phyloP scores from a whole-genome alignment of 2,888 invertebrate genomes.

The Tribolium freemani region DNA sequence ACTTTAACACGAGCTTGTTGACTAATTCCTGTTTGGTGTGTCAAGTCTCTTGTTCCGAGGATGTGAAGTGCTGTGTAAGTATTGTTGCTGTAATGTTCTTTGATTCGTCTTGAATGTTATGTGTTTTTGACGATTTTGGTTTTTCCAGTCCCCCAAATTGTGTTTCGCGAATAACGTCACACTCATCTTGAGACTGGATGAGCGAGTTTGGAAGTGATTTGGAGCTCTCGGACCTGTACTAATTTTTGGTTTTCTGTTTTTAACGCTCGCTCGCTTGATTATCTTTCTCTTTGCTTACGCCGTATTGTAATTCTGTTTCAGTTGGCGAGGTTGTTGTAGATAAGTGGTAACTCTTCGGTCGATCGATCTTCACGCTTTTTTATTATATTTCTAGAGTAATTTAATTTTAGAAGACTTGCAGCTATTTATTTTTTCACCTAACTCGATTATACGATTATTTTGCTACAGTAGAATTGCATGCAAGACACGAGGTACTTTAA shows the following conservation, averaged over 20 bases:
- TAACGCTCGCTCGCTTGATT: neutral
- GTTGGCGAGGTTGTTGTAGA: constrained; percentile 80
- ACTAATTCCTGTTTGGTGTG: constrained; percentile 37
- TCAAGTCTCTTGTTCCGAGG: constrained; percentile 12
- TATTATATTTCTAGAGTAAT: constrained; percentile 51
- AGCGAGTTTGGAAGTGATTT: constrained; percentile 45
- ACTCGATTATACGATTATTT: constrained; percentile 41
- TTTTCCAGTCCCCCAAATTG: constrained; percentile 57
- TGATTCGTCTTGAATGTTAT: neutral
- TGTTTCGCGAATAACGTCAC: constrained; percentile 54
- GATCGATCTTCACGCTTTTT: constrained; percentile 56
- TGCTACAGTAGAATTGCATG: constrained; percentile 38
- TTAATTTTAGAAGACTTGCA: constrained; percentile 56
- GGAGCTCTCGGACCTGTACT: constrained; percentile 25
- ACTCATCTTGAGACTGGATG: constrained; percentile 52
- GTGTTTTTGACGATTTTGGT: constrained; percentile 42
- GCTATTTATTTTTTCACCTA: constrained; percentile 56
- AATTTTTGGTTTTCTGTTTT: constrained; percentile 26
- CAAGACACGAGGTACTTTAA: constrained; percentile 34
- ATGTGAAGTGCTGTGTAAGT: constrained; percentile 14
- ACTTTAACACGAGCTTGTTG: constrained; percentile 32
- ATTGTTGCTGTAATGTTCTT: constrained; percentile 5
- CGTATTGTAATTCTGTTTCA: constrained; percentile 69
- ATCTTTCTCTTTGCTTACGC: constrained; percentile 27
- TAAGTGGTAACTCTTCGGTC: constrained; percentile 73